Percentiles rank a stretch among this genome's conserved stretches.
These are phyloP conservation scores for Teleiodes luculella DNA, from an alignment of 2,888 invertebrate species.

Conservation along the genomic window DNA sequence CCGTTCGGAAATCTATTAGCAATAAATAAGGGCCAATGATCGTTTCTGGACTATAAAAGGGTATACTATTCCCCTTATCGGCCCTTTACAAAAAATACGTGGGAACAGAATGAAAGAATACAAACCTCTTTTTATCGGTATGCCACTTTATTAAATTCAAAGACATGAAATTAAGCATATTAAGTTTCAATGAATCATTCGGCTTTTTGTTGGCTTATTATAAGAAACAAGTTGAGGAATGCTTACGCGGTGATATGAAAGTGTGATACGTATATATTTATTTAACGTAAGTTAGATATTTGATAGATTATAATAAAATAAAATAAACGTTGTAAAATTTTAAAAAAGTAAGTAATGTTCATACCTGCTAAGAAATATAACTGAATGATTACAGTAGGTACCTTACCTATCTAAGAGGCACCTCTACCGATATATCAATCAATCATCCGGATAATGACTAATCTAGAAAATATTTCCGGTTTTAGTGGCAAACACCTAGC, in stretches of 20 bases:
- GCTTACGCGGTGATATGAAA: neutral
- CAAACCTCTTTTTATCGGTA: constrained; percentile 57
- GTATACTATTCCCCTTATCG: constrained; percentile 74
- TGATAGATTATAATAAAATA: neutral
- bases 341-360: too few species aligned
- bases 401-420: neutral
- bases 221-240: neutral
- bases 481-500: neutral
- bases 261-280: neutral
- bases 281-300: neutral
- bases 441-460: constrained; percentile 13
- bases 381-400: neutral
- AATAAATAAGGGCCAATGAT: constrained; percentile 71
- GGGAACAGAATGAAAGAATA: constrained; percentile 71
- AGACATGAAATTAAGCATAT: constrained; percentile 44
- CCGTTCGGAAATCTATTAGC: constrained; percentile 71
- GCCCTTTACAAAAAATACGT: constrained; percentile 69
- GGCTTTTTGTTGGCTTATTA: neutral
- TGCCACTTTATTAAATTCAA: constrained; percentile 55
- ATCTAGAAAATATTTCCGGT: constrained; percentile 12
- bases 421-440: neutral
- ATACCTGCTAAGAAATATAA: too few species aligned
- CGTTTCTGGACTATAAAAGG: constrained; percentile 70
- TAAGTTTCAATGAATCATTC: constrained; percentile 14
- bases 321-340: too few species aligned